Percentiles rank a stretch among this genome's conserved stretches.
phyloP scores from a whole-genome alignment of 2,888 invertebrate genomes.

The Agriopis leucophaearia region DNA sequence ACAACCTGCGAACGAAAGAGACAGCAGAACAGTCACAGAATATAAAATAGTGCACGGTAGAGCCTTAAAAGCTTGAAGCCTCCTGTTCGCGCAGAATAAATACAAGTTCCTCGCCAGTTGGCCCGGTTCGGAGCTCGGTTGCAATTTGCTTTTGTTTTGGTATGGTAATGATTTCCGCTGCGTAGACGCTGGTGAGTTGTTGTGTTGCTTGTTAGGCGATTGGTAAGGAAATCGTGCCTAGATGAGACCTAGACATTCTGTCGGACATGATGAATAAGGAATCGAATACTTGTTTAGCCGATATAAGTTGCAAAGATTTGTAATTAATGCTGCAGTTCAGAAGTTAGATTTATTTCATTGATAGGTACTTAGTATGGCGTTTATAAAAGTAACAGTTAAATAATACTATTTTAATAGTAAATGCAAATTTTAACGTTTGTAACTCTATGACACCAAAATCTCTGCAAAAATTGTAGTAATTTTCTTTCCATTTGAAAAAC shows the following conservation, averaged over 20 bases:
- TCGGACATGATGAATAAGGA: background rate
- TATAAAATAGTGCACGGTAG: conserved; percentile 9
- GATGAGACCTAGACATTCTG: conserved; percentile 11
- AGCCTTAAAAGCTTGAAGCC: conserved; percentile 69
- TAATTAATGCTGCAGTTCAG: too few relatives aligned
- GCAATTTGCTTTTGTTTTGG: conserved; percentile 59
- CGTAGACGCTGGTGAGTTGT: conserved; percentile 34
- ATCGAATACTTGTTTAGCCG: background rate
- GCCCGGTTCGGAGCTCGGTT: conserved; percentile 62
- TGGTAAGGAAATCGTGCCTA: conserved; percentile 24
- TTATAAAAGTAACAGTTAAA: too few relatives aligned
- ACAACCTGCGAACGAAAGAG: conserved; percentile 48
- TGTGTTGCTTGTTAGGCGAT: conserved; percentile 27
- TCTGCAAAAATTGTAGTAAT: too few relatives aligned
- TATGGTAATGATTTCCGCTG: conserved; percentile 55
- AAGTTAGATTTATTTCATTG: too few relatives aligned
- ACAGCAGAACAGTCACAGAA: conserved; percentile 20
- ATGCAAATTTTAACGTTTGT: too few relatives aligned
- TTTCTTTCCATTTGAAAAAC: too few relatives aligned
- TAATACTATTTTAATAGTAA: too few relatives aligned
- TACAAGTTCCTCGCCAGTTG: conserved; percentile 40
- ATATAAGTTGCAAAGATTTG: background rate
- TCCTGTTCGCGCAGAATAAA: conserved; percentile 35
- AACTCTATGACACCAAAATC: too few relatives aligned
- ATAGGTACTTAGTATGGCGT: too few relatives aligned